phyloP scores from a whole-genome alignment of 2,113 vertebrate genomes.

The Diadophis punctatus region DNA sequence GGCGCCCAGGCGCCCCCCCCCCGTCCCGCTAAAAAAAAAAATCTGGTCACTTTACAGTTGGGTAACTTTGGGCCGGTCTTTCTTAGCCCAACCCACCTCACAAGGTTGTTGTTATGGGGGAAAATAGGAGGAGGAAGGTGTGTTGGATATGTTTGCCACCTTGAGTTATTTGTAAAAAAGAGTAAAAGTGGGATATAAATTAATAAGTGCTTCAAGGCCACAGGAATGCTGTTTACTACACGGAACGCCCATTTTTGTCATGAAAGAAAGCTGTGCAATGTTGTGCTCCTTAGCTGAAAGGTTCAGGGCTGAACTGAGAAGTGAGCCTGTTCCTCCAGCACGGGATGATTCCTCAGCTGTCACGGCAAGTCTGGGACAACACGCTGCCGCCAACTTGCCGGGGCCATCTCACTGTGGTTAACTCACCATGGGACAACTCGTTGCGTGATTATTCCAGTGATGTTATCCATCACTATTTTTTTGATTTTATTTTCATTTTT shows the following conservation, averaged over 20 bases:
- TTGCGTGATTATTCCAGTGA: background rate
- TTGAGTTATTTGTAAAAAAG: background rate
- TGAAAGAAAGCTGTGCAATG: background rate
- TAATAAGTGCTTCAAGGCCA: background rate
- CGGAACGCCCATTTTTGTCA: background rate
- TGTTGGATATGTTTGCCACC: background rate
- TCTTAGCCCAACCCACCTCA: too few species aligned
- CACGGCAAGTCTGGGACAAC: background rate
- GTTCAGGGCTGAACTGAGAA: background rate
- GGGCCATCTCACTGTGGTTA: background rate
- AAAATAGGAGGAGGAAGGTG: background rate
- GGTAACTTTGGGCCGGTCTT: too few species aligned
- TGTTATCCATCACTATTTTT: background rate
- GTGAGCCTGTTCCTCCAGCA: background rate
- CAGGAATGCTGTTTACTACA: background rate
- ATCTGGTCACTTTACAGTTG: too few species aligned
- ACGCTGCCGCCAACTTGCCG: background rate
- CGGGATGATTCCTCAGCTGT: background rate
- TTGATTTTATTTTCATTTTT: background rate
- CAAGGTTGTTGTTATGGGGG: too few species aligned
- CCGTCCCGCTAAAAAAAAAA: too few species aligned
- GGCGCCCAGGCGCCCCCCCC: too few species aligned
- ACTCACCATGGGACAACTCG: background rate
- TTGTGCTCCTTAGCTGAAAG: background rate
- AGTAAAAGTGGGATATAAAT: background rate